Percentiles rank a stretch among this genome's conserved stretches.
Evolutionary conservation across 1,140 invertebrate genomes (phyloP).

Genomic region (Lithobius niger): DNA sequence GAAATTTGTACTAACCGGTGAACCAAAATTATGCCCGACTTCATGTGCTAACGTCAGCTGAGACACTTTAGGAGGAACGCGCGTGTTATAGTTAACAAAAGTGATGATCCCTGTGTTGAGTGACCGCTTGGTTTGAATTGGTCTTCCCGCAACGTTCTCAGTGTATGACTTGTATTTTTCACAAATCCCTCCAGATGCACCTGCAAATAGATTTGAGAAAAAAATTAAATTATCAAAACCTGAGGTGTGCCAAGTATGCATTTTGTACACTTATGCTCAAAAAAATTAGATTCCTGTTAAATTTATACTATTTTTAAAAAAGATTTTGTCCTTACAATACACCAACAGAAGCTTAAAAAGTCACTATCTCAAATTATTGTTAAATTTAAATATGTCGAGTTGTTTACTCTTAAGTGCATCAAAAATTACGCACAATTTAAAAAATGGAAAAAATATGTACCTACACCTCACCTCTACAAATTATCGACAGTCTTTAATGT

Average conservation of each 20-base stretch:
- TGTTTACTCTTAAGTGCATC: too few relatives aligned
- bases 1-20: conserved; percentile 52
- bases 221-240: background rate
- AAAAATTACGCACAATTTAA: too few relatives aligned
- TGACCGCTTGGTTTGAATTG: conserved; percentile 82
- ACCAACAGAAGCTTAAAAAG: too few relatives aligned
- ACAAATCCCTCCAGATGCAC: conserved; percentile 95
- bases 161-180: conserved; percentile 96
- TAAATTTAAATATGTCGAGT: too few relatives aligned
- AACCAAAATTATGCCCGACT: conserved; percentile 98
- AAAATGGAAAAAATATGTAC: too few relatives aligned
- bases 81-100: conserved; percentile 95
- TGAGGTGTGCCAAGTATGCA: background rate
- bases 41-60: conserved; percentile 97
- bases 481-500: too few relatives aligned
- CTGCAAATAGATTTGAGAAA: conserved; percentile 33
- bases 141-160: conserved; percentile 81
- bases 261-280: too few relatives aligned
- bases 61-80: conserved; percentile 91
- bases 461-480: too few relatives aligned
- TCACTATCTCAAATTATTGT: too few relatives aligned
- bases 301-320: too few relatives aligned
- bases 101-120: conserved; percentile 99
- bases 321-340: too few relatives aligned
- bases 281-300: too few relatives aligned